Evolutionary conservation across 2,888 invertebrate species (phyloP).

Genomic region (Leucania comma): DNA sequence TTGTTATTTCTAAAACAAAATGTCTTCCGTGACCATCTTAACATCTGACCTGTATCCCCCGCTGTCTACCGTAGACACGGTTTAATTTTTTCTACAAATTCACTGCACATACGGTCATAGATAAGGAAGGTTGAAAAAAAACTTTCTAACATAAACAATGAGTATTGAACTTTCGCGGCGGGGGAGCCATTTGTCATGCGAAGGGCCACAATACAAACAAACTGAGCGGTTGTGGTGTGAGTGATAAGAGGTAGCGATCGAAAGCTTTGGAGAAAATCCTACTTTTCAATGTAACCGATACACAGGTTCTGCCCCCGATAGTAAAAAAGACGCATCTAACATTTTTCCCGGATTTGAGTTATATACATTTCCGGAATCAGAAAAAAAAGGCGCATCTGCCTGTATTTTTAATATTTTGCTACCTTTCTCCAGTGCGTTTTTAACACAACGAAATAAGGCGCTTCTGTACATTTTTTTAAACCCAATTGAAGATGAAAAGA

Average conservation of each 20-base stretch:
- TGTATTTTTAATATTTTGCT: no score
- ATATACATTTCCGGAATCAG: no score
- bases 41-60: constrained; percentile 49
- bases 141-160: constrained; percentile 63
- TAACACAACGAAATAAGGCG: no score
- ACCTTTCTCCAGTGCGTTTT: no score
- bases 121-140: constrained; percentile 45
- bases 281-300: no score
- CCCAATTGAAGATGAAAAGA: no score
- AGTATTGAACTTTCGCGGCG: constrained; percentile 55
- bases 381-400: no score
- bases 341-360: no score
- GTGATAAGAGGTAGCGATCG: constrained; percentile 31
- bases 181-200: constrained; percentile 72
- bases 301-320: no score
- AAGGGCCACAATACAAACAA: constrained; percentile 58
- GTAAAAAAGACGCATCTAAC: no score
- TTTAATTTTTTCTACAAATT: constrained; percentile 40
- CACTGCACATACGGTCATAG: constrained; percentile 28
- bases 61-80: constrained; percentile 17
- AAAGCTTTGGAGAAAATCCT: no score
- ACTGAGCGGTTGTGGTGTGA: constrained; percentile 3
- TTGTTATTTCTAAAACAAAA: constrained; percentile 22
- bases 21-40: constrained; percentile 1
- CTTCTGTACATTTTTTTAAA: no score